Conservation (phyloP, 2,113 vertebrate species). For the Toxotes jaculatrix region DNA sequence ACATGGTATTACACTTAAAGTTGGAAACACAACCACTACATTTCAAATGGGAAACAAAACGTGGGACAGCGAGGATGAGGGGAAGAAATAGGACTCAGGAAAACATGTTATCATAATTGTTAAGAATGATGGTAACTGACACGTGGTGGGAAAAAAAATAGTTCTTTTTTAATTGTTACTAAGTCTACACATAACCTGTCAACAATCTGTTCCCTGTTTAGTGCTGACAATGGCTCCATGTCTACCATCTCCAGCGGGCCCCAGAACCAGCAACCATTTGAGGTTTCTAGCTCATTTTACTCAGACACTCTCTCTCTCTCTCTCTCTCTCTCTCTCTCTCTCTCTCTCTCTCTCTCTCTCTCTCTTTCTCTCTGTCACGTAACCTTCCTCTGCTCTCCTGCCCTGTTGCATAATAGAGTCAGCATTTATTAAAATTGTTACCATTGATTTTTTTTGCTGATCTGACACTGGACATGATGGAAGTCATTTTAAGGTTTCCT, state of each 20-base stretch:
- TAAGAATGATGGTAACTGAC: constrained; percentile 18
- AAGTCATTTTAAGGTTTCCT: constrained; percentile 18
- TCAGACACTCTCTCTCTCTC: constrained; percentile 16
- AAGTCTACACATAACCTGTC: constrained; percentile 47
- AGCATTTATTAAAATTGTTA: constrained; percentile 13
- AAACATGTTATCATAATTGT: background rate
- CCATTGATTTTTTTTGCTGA: constrained; percentile 24
- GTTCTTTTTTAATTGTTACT: background rate
- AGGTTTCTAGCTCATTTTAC: constrained; percentile 84
- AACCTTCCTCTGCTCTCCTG: background rate
- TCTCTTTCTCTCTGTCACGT: constrained; percentile 7
- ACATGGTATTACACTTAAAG: background rate
- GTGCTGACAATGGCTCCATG: constrained; percentile 88
- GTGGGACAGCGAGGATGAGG: rapidly evolving
- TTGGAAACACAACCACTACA: background rate
- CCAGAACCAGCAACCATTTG: constrained; percentile 90
- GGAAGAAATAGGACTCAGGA: background rate
- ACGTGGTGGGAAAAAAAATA: background rate
- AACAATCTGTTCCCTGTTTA: constrained; percentile 77
- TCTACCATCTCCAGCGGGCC: constrained; percentile 85
- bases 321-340: constrained; percentile 3
- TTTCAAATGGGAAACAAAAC: background rate
- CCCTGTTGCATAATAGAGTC: constrained; percentile 19
- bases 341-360: constrained; percentile 3
- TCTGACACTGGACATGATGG: background rate